Percentiles rank a stretch among this genome's conserved stretches.
These are phyloP conservation scores for Oenanthe melanoleuca DNA, from an alignment of 2,113 vertebrate species.

Conservation along the genomic window DNA sequence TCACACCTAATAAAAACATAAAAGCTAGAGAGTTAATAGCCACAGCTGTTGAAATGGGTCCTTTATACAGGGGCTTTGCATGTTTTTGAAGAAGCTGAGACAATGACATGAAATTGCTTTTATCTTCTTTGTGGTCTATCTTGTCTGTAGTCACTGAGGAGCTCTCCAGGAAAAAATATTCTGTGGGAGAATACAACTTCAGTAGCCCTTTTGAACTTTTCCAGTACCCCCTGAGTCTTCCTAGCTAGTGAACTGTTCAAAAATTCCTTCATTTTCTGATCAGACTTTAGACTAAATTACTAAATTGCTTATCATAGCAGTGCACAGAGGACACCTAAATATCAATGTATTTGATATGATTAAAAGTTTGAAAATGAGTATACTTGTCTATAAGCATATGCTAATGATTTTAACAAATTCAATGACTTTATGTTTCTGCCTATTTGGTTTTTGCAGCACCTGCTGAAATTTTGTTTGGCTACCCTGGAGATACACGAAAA, in stretches of 20 bases:
- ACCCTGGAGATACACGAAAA: background rate
- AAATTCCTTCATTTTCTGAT: background rate
- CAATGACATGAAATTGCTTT: background rate
- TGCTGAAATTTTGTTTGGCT: background rate
- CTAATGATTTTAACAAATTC: background rate
- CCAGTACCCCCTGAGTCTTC: background rate
- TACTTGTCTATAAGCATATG: background rate
- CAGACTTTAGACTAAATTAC: background rate
- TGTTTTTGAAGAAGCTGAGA: background rate
- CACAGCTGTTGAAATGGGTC: background rate
- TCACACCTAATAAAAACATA: slow-evolving; percentile 13
- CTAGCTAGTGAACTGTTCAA: background rate
- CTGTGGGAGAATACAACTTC: background rate
- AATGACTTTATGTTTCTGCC: background rate
- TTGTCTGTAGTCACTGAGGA: background rate
- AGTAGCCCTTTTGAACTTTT: background rate
- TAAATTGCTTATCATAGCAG: background rate
- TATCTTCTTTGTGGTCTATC: background rate
- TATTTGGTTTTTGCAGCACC: background rate
- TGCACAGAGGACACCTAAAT: background rate
- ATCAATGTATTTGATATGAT: accelerated
- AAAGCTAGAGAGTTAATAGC: slow-evolving; percentile 19
- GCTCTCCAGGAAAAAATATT: background rate
- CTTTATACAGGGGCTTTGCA: background rate
- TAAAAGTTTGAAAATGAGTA: background rate